phyloP scores from a whole-genome alignment of 2,888 invertebrate species.

The Laspeyria flexula region DNA sequence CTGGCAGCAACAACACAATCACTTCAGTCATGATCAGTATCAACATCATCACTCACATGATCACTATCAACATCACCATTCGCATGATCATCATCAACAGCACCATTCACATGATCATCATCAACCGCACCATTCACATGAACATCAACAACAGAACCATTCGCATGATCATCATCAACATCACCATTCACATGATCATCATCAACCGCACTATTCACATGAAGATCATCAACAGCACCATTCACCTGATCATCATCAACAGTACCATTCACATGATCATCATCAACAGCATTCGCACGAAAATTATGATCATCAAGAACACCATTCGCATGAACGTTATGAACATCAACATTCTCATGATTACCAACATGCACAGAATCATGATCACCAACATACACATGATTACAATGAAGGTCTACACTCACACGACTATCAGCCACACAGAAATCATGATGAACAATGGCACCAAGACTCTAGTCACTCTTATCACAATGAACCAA shows the following conservation, averaged over 20 bases:
- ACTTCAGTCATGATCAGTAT: not conserved
- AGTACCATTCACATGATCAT: slow-evolving; percentile 26
- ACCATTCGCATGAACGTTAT: not conserved
- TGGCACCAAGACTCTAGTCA: slow-evolving; percentile 15
- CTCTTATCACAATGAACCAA: slow-evolving; percentile 15
- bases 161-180: slow-evolving; percentile 20
- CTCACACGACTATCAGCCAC: slow-evolving; percentile 5
- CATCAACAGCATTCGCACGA: slow-evolving; percentile 12
- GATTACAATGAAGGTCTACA: not conserved
- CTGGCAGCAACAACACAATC: slow-evolving; percentile 33
- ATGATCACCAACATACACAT: not conserved
- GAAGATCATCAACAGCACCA: slow-evolving; percentile 20
- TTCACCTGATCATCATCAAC: slow-evolving; percentile 29
- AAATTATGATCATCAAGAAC: not conserved
- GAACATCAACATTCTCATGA: slow-evolving; percentile 14
- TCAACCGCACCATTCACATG: slow-evolving; percentile 10
- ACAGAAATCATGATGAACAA: slow-evolving; percentile 1
- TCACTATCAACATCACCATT: slow-evolving; percentile 1
- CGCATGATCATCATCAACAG: slow-evolving; percentile 22
- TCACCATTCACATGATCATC: slow-evolving; percentile 29
- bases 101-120: slow-evolving; percentile 25
- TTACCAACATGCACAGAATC: too few relatives aligned
- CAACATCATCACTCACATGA: slow-evolving; percentile 7
- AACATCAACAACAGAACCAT: slow-evolving; percentile 24
- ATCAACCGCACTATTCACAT: slow-evolving; percentile 18